A percentile compares a stretch with the other conserved stretches of the same genome.
Conservation (phyloP, 2,797 vertebrate species). For the Oreochromis mossambicus region DNA sequence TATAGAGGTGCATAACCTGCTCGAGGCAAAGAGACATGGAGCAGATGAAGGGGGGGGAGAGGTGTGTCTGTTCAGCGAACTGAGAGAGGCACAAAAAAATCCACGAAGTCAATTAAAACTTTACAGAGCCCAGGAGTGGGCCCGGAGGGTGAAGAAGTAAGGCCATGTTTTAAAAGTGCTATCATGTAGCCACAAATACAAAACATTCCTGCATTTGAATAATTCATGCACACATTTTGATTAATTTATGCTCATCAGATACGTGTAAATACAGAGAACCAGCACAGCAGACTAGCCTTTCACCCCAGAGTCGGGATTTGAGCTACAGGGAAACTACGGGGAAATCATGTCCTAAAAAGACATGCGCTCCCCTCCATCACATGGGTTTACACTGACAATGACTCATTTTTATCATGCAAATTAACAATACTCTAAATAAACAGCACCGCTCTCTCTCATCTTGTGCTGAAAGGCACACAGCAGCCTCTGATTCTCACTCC, state of each 20-base stretch:
- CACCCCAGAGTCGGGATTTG: neutral
- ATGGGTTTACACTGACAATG: neutral
- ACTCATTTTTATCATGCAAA: neutral
- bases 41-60: conserved; percentile 11
- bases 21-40: conserved; percentile 30
- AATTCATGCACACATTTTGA: neutral
- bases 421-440: neutral
- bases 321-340: neutral
- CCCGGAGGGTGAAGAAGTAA: neutral
- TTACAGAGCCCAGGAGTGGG: neutral
- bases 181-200: neutral
- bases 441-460: neutral
- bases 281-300: neutral
- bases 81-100: conserved; percentile 28
- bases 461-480: neutral
- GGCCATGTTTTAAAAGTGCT: neutral
- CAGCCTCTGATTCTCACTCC: neutral
- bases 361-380: neutral
- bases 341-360: neutral
- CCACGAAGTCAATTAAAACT: conserved; percentile 21
- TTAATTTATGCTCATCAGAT: neutral
- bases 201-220: neutral
- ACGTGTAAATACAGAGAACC: neutral
- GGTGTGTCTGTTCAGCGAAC: conserved; percentile 50
- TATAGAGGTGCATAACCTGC: conserved; percentile 15